Base-by-base conservation (phyloP, 2,888 invertebrate species). In the Acronicta alni region DNA sequence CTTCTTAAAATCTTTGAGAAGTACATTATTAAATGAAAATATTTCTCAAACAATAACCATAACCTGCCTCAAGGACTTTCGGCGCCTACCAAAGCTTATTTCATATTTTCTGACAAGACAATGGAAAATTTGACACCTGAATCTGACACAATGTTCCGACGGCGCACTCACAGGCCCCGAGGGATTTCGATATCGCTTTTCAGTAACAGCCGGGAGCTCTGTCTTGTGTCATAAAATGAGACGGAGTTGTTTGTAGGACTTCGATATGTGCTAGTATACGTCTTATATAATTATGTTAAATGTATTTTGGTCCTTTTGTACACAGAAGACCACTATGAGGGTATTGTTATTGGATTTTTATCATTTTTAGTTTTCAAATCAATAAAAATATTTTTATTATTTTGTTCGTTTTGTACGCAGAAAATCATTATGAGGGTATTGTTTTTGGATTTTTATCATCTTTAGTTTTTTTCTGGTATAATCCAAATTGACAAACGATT, bases 51-150 rank as follows among this genome's bases (percentile, higher is more conserved):
- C 5, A 17, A 15, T 32, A 49, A 26, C 51, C 37, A 41, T 46
- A 66, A 58, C 67, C 66, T 71, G 45, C 48, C 57, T 35, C 37
- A 52, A 45, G 42, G 51, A 42, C 38, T 17, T 57, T 56, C 56
- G 44, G 17, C 17, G 57, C 52, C 62, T 67, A 63, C 49, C 18
- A 20, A 44, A 55, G 66, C 68, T 76, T 75, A 75, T 75, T 72
- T 75, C 67, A 77, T 72, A 70, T 72, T 63, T 67, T 56, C 68
- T 72, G 79, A 68, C 77, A 81, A 77, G 78, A 78, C 79, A 81
- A 83, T 80, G 74, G 83, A 75, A 77, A 79, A 85, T 82, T 84
- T 84, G 85, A 86, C 82, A 82, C 76, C 74, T 72, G 65, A 77
- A 77, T 76, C 78, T 75, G 67, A 70, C 67, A 71, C 72, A 75